These are phyloP conservation scores for Bubo bubo DNA, from an alignment of 2,113 vertebrate genomes.

Conservation along the genomic window DNA sequence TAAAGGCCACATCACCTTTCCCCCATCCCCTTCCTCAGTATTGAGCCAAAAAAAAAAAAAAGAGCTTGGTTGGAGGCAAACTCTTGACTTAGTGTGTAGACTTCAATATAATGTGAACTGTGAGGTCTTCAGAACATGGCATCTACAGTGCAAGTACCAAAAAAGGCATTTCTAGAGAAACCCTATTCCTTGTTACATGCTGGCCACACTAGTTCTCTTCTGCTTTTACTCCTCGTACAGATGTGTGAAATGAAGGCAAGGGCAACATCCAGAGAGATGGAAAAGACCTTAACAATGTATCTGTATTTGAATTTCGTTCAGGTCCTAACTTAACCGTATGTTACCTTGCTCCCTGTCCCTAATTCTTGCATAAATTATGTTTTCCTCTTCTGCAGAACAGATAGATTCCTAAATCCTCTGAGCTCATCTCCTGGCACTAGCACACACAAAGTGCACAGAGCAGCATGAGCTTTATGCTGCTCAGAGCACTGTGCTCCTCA, in stretches of 20 bases:
- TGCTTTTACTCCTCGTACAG: not conserved
- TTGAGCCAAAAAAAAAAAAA: not conserved
- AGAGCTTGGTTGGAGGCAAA: not conserved
- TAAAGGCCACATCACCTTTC: not conserved
- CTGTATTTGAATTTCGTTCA: not conserved
- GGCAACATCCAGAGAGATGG: not conserved
- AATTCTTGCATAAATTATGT: not conserved
- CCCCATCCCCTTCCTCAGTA: not conserved
- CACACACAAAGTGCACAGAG: not conserved
- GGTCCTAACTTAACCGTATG: not conserved
- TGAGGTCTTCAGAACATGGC: not conserved
- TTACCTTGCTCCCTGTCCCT: not conserved
- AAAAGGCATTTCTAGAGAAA: not conserved
- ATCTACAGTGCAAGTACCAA: not conserved
- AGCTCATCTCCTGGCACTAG: not conserved
- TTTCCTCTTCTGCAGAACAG: not conserved
- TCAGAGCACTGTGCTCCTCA: not conserved
- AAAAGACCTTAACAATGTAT: not conserved
- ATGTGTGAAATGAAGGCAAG: not conserved
- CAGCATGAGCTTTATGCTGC: not conserved
- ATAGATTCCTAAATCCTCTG: not conserved
- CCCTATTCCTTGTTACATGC: not conserved
- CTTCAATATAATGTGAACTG: accelerated
- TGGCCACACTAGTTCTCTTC: not conserved
- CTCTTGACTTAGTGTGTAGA: not conserved